A percentile compares a stretch with the other conserved stretches of the same genome.
phyloP scores from a whole-genome alignment of 2,888 invertebrate species.

The Andrena praecox region DNA sequence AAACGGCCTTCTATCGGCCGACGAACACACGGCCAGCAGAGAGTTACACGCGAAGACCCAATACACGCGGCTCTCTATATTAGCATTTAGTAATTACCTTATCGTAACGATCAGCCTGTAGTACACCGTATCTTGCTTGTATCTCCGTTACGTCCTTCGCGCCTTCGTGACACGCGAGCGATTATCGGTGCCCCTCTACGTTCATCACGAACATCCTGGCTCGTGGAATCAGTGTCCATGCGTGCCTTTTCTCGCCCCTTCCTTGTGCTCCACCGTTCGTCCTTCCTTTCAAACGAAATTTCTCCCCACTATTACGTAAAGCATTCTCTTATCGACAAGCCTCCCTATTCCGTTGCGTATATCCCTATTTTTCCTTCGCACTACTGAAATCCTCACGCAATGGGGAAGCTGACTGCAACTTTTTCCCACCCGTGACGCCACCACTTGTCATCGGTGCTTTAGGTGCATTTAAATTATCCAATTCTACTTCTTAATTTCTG shows the following conservation, averaged over 20 bases:
- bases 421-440: too few relatives aligned
- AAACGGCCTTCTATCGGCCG: not conserved
- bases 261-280: not conserved
- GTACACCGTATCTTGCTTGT: constrained; percentile 79
- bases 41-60: constrained; percentile 70
- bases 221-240: constrained; percentile 39
- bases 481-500: too few relatives aligned
- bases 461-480: too few relatives aligned
- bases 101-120: constrained; percentile 80
- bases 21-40: constrained; percentile 4
- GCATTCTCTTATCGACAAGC: not conserved
- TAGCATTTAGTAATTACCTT: constrained; percentile 83
- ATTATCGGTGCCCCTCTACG: constrained; percentile 65
- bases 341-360: not conserved
- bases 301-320: constrained; percentile 12
- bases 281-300: constrained; percentile 17
- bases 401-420: too few relatives aligned
- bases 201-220: constrained; percentile 63
- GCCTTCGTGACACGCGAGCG: constrained; percentile 76
- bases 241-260: constrained; percentile 24
- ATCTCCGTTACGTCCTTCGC: constrained; percentile 81
- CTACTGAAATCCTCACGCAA: not conserved
- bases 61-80: constrained; percentile 75
- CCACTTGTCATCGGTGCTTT: too few relatives aligned
- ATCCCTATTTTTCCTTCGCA: not conserved